Conservation (phyloP, 2,797 vertebrate species). For the Coendou prehensilis region DNA sequence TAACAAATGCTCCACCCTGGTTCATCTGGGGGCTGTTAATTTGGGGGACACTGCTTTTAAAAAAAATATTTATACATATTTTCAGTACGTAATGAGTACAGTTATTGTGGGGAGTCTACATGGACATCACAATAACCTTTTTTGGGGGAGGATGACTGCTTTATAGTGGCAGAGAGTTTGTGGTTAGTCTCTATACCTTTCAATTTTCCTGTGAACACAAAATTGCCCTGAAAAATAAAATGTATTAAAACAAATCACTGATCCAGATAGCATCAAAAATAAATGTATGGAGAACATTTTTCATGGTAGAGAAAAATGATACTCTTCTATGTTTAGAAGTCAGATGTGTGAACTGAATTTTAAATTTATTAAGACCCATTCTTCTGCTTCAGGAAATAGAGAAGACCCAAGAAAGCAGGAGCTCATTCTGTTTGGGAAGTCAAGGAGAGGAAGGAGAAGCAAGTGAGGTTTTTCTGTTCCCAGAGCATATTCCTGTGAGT, state of each 20-base stretch:
- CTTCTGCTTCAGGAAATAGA: constrained; percentile 54
- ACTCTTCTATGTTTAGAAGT: background rate
- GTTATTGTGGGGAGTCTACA: background rate
- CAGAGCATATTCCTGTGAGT: constrained; percentile 68
- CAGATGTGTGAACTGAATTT: constrained; percentile 45
- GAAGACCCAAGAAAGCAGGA: constrained; percentile 17
- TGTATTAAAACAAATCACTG: background rate
- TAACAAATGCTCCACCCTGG: background rate
- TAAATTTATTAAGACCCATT: constrained; percentile 50
- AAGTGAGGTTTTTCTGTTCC: constrained; percentile 50
- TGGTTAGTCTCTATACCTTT: background rate
- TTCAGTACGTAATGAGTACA: background rate
- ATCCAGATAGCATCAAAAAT: background rate
- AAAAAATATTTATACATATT: background rate
- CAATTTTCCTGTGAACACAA: background rate
- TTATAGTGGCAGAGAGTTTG: background rate
- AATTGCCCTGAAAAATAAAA: background rate
- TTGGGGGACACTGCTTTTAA: background rate
- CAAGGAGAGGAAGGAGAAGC: constrained; percentile 49
- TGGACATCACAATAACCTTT: background rate
- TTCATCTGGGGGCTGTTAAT: background rate
- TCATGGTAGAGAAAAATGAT: constrained; percentile 37
- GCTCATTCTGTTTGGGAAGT: constrained; percentile 51
- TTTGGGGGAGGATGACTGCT: background rate
- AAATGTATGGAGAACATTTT: background rate